Evolutionary conservation across 2,888 invertebrate genomes (phyloP), one percentile per base, ranked within the genome.

Genomic region (Microplitis deprimator): DNA sequence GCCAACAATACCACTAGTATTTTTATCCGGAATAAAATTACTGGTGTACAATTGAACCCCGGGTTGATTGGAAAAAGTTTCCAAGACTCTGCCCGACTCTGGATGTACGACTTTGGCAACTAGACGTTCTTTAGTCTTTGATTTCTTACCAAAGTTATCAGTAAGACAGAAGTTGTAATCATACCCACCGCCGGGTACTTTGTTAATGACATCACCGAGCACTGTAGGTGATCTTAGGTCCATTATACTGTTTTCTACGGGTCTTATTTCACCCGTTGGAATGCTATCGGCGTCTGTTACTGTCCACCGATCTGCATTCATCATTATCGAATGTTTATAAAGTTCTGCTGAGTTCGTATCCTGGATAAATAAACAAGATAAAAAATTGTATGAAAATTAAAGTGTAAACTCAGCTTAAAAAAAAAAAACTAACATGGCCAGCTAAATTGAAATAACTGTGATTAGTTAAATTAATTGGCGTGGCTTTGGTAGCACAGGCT

Each of bases 401-500:
- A n/a, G 20, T 13, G 13, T 7, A 16, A 67, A 4, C 40, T 3
- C 29, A 29, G 4, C 40, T 7, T 16, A 62, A 39, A 10, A 39
- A 10, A 39, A 50, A 69, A 60, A 17, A 74, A 89, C 92, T 90
- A 85, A 94, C 94, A 90, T 97, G 96, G n/a, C 98, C 98, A 70
- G 94, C 96, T 62, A 98, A 92, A 90, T 98, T 98, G 90, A 98
- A 98, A 89, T 96, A 98, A 1, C 95, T 93, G 86, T 97, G 95
- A 89, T 95, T 96, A 68, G 97, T 97, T 76, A 98, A 90, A 89
- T 96, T 98, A 79, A 98, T 91, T 13, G 95, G 93, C 0, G 97
- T 98, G 0, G 95, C 92, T 86, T 95, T 95, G 8, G 93, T 94
- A 2, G 95, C 93, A 3, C 93, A 93, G 17, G 96, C 96, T 81